Evolutionary conservation across 1,140 invertebrate genomes (phyloP), one percentile per base, ranked within the genome.

Genomic region (Drosophila ohnishii): DNA sequence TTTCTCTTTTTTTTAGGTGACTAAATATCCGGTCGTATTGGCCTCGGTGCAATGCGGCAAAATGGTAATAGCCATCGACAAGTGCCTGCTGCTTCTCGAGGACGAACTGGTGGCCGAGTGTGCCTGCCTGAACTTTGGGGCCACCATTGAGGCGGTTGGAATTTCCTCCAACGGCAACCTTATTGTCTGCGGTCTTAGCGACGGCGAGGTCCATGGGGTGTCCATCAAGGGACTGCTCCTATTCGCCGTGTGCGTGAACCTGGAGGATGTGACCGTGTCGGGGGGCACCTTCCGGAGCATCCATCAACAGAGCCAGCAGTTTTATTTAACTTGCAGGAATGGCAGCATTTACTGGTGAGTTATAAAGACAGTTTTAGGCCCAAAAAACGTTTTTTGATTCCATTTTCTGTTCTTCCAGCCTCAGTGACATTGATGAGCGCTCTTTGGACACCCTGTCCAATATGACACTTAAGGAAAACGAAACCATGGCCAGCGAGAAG

Each of bases 131-230:
- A 73, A 72, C 19, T 92, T 92, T 44, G 59, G 75, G 22, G 50
- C 88, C 0, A 35, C 85, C 9, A 92, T 92, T 13, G 90, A 92
- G 77, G 78, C 74, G 3, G 58, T 92, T 19, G 73, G 73, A 28
- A 86, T 90, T 7, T 90, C 91, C 3, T 42, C 69, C 35, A 80
- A 70, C 10, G 91, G 91, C 2, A 84, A 90, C 47, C 51, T 92
- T 4, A 91, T 92, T 56, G 72, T 92, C 0, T 92, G 91, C 39
- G 89, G 79, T 0, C 65, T 92, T 0, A 73, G 61, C n/a, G 81
- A 92, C 47, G 91, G 91, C 30, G 82, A 90, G 47, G 83, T 92
- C 4, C 87, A 92, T 59, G 91, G 91, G 0, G 80, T 92, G 5
- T 90, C 66, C 40, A 80, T 90, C 3, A 91, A 90, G 56, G 91